Conservation (phyloP, 2,888 invertebrate genomes). For the Brachyopa scutellaris region DNA sequence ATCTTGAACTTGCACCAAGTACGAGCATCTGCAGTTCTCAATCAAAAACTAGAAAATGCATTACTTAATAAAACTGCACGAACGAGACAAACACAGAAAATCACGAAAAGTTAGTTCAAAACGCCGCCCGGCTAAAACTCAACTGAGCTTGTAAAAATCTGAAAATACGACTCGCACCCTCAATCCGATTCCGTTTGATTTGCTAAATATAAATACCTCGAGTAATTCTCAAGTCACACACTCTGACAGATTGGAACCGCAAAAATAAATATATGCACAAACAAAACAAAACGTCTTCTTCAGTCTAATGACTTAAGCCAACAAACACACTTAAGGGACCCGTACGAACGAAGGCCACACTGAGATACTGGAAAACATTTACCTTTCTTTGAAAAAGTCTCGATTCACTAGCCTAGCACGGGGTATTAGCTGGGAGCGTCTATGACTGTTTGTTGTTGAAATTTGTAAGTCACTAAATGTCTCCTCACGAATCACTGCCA, state of each 20-base stretch:
- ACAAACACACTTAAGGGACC: background rate
- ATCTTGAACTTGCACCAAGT: too few species aligned
- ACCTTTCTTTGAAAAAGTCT: slow-evolving; percentile 89
- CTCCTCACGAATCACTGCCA: slow-evolving; percentile 90
- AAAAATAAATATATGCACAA: background rate
- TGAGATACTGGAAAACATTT: slow-evolving; percentile 74
- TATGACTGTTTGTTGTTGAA: slow-evolving; percentile 85
- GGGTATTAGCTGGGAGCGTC: slow-evolving; percentile 90
- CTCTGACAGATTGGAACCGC: slow-evolving; percentile 15
- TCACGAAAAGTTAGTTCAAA: background rate
- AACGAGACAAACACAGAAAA: too few species aligned
- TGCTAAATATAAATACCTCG: slow-evolving; percentile 11
- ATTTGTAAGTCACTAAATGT: slow-evolving; percentile 88
- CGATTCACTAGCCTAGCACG: slow-evolving; percentile 90
- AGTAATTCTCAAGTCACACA: slow-evolving; percentile 31
- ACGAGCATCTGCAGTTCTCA: too few species aligned
- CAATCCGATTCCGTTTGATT: background rate
- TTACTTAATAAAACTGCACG: too few species aligned
- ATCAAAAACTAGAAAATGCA: too few species aligned
- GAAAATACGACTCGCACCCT: slow-evolving; percentile 22
- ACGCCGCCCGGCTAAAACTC: slow-evolving; percentile 34
- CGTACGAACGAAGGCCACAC: background rate
- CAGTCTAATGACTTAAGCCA: slow-evolving; percentile 17
- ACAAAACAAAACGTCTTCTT: background rate
- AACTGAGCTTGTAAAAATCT: slow-evolving; percentile 22